phyloP scores from a whole-genome alignment of 2,113 vertebrate genomes.

The Nibea coibor region DNA sequence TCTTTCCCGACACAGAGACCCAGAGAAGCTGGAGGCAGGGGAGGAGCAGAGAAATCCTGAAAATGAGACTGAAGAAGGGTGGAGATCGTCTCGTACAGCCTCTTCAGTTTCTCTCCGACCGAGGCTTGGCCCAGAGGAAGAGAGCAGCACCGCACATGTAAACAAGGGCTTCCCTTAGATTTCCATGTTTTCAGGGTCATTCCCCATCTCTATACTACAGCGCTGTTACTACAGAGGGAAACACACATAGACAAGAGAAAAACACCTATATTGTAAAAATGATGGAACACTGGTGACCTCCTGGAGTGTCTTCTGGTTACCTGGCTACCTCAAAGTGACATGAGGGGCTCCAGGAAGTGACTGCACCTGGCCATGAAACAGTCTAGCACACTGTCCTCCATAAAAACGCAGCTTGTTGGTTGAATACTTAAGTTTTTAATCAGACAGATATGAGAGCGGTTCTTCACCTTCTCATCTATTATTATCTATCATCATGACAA shows the following conservation, averaged over 20 bases:
- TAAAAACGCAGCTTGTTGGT: not conserved
- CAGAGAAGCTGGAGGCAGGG: slow-evolving; percentile 17
- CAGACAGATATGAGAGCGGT: not conserved
- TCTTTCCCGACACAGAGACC: slow-evolving; percentile 36
- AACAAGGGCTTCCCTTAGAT: slow-evolving; percentile 34
- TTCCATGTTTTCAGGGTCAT: not conserved
- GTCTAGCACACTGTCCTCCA: not conserved
- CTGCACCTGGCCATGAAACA: not conserved
- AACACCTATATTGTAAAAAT: too few relatives aligned
- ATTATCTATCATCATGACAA: not conserved
- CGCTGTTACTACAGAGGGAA: too few relatives aligned
- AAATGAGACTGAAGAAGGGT: slow-evolving; percentile 16
- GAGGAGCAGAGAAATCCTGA: slow-evolving; percentile 24
- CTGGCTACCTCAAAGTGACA: not conserved
- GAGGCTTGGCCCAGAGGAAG: slow-evolving; percentile 14
- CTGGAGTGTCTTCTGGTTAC: not conserved
- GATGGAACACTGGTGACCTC: too few relatives aligned
- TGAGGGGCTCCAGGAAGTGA: not conserved
- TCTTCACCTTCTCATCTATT: not conserved
- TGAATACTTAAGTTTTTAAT: not conserved
- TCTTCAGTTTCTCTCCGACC: not conserved
- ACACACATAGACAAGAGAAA: too few relatives aligned
- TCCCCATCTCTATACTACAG: not conserved
- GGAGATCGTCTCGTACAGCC: slow-evolving; percentile 9
- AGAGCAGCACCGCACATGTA: not conserved